Conservation (phyloP, 1,140 invertebrate species). For the Plutomurus gul region DNA sequence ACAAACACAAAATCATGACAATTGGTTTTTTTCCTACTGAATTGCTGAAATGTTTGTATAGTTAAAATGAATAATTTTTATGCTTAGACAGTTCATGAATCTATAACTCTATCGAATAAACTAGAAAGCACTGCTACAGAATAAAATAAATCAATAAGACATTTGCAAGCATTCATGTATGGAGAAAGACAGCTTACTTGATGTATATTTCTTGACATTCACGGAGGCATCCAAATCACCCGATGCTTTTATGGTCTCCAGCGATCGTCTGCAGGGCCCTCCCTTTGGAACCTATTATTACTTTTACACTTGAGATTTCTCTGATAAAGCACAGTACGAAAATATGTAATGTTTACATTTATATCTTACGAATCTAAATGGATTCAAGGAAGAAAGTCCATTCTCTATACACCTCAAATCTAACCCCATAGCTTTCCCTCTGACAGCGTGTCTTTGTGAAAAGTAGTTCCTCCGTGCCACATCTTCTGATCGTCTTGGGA, state of each 20-base stretch:
- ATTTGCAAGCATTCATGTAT: too few relatives aligned
- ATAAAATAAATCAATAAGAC: too few relatives aligned
- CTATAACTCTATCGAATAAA: not conserved
- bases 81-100: not conserved
- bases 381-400: not conserved
- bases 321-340: not conserved
- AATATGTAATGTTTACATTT: not conserved
- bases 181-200: too few relatives aligned
- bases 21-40: too few relatives aligned
- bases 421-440: not conserved
- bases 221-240: not conserved
- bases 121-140: too few relatives aligned
- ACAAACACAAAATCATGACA: too few relatives aligned
- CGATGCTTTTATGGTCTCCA: not conserved
- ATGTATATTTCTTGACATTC: not conserved
- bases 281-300: not conserved
- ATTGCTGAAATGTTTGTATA: too few relatives aligned
- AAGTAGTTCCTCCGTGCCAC: not conserved
- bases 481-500: constrained; percentile 1
- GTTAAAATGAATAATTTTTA: not conserved
- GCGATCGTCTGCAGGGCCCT: not conserved
- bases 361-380: not conserved
- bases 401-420: not conserved
- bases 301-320: not conserved
- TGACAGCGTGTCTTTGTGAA: not conserved